These are phyloP conservation scores for Acrobasis repandana DNA, from an alignment of 2,888 invertebrate genomes.

Conservation along the genomic window DNA sequence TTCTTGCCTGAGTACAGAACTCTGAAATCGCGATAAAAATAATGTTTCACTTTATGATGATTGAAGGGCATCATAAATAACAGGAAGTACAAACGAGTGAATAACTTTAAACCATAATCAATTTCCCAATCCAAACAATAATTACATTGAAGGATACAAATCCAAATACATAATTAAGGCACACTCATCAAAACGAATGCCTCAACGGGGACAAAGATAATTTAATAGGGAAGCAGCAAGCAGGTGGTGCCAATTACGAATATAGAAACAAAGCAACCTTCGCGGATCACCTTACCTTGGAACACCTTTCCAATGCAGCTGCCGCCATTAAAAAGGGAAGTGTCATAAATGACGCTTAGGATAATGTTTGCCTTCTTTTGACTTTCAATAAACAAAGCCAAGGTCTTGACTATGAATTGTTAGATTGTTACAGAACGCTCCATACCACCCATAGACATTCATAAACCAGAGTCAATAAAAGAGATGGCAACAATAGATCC, in stretches of 20 bases:
- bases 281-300: conserved; percentile 41
- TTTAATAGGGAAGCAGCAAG: conserved; percentile 46
- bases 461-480: conserved; percentile 45
- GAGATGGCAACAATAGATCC: conserved; percentile 54
- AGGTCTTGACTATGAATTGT: conserved; percentile 45
- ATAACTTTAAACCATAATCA: conserved; percentile 23
- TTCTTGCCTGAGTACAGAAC: too few relatives aligned
- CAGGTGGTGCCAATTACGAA: conserved; percentile 68
- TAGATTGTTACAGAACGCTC: conserved; percentile 32
- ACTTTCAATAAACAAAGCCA: conserved; percentile 49
- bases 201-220: conserved; percentile 33
- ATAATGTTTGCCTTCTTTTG: conserved; percentile 51
- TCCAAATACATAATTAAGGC: conserved; percentile 31
- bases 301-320: conserved; percentile 60
- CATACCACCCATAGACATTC: conserved; percentile 51
- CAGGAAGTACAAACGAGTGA: conserved; percentile 3
- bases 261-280: conserved; percentile 51
- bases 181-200: conserved; percentile 36
- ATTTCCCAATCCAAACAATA: conserved; percentile 32
- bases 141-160: conserved; percentile 30
- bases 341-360: conserved; percentile 67
- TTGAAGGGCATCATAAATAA: not conserved
- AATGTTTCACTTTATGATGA: not conserved
- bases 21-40: too few relatives aligned
- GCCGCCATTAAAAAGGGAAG: conserved; percentile 56